Conservation (phyloP, 2,888 invertebrate genomes). For the Lasioglossum marginatum region DNA sequence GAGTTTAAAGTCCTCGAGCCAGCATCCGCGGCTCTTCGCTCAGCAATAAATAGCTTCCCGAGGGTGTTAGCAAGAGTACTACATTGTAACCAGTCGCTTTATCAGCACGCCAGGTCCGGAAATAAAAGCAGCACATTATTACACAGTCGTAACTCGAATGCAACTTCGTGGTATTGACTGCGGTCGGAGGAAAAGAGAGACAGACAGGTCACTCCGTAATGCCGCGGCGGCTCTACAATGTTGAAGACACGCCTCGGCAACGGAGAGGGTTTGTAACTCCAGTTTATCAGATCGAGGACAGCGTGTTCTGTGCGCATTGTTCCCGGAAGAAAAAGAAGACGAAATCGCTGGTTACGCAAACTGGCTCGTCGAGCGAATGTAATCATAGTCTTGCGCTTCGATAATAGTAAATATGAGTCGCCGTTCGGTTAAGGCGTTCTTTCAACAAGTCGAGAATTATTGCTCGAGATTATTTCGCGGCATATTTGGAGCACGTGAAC, state of each 20-base stretch:
- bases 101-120: not conserved
- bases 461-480: not conserved
- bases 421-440: not conserved
- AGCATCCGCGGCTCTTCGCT: not conserved
- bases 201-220: not conserved
- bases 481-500: constrained; percentile 9
- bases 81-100: constrained; percentile 13
- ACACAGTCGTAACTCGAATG: not conserved
- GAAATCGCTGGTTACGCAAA: not conserved
- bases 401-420: constrained; percentile 11
- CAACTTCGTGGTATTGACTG: not conserved
- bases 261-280: not conserved
- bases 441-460: not conserved
- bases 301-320: not conserved
- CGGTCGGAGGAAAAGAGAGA: not conserved
- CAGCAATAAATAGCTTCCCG: constrained; percentile 5
- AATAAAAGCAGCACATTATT: constrained; percentile 5
- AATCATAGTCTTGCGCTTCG: not conserved
- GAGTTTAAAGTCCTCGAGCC: not conserved
- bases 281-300: constrained; percentile 14
- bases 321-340: not conserved
- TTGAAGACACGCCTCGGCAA: constrained; percentile 22
- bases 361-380: not conserved
- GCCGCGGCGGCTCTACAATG: not conserved
- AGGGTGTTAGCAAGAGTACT: not conserved